Base-by-base conservation (phyloP, 2,888 invertebrate species). In the Sthenelais limicola region DNA sequence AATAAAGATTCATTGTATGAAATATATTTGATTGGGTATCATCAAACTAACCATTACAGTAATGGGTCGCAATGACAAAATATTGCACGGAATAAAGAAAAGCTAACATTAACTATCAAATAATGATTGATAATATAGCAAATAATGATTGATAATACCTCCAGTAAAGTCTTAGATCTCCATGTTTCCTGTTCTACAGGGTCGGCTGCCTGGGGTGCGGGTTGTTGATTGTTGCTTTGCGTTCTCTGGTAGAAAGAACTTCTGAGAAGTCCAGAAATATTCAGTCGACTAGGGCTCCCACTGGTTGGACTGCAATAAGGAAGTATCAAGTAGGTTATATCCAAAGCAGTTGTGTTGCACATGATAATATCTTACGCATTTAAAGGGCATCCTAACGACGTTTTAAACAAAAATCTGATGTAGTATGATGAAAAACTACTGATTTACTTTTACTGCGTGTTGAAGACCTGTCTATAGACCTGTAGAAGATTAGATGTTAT, bases 121-220 rank as follows among this genome's bases (percentile, higher is more conserved):
- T n/a, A n/a, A n/a, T n/a, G n/a, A n/a, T n/a, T 43, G 9, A 15
- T 43, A 18, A 43, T 43, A 18, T 15, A 18, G 43, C 18, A 43
- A 43, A 18, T 43, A 43, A 18, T 43, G 18, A 43, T 15, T 43
- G 43, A 18, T 43, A 18, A 66, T 73, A 86, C 86, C 84, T 86
- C 84, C 48, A 86, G 72, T 49, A 86, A 76, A 26, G 83, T 83
- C 72, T 84, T 83, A 5, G 85, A 84, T 68, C 83, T 78, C 83
- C 84, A 84, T 0, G 79, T 82, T 52, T 84, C 82, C 30, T 81
- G 79, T 68, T 83, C 84, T 33, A 78, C 73, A 67, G 81, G 82
- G 52, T 83, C 83, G 24, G 81, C 68, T 18, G 56, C 30, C 56
- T 56, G 56, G 15, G 32, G 32, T 21, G 56, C 56, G 32, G 33